Percentiles rank a stretch among this genome's conserved stretches.
These are phyloP conservation scores for Nymphalis io DNA, from an alignment of 1,140 invertebrate genomes.

Conservation along the genomic window DNA sequence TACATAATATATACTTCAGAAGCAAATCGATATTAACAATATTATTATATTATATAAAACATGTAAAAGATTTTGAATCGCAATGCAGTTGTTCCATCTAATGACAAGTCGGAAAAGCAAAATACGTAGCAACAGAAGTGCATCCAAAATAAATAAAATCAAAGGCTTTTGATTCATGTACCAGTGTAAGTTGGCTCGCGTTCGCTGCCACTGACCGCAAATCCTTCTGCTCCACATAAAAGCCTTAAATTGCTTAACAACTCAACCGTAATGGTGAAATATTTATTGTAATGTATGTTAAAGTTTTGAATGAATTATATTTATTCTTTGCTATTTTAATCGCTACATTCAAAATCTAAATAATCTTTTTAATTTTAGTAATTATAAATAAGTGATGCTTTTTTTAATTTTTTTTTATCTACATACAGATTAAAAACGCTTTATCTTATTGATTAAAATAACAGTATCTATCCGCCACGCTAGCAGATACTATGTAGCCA, in stretches of 20 bases:
- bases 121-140: neutral
- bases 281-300: conserved; percentile 14
- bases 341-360: neutral
- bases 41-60: too few species aligned
- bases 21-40: too few species aligned
- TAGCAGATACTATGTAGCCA: too few species aligned
- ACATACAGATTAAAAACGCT: too few species aligned
- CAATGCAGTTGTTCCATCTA: neutral
- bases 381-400: too few species aligned
- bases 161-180: conserved; percentile 16
- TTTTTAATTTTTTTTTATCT: too few species aligned
- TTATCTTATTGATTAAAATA: too few species aligned
- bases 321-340: neutral
- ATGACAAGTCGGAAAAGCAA: neutral
- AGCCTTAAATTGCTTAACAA: conserved; percentile 17
- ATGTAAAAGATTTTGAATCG: too few species aligned
- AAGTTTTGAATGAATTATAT: neutral
- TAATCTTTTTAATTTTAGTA: too few species aligned
- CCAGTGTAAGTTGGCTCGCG: conserved; percentile 6
- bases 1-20: too few species aligned
- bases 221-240: conserved; percentile 8
- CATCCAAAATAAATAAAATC: conserved; percentile 16
- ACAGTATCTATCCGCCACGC: too few species aligned
- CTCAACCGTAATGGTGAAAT: conserved; percentile 24
- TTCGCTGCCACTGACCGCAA: conserved; percentile 15